Base-by-base conservation (phyloP, 2,888 invertebrate species). In the Prosapia bicincta region DNA sequence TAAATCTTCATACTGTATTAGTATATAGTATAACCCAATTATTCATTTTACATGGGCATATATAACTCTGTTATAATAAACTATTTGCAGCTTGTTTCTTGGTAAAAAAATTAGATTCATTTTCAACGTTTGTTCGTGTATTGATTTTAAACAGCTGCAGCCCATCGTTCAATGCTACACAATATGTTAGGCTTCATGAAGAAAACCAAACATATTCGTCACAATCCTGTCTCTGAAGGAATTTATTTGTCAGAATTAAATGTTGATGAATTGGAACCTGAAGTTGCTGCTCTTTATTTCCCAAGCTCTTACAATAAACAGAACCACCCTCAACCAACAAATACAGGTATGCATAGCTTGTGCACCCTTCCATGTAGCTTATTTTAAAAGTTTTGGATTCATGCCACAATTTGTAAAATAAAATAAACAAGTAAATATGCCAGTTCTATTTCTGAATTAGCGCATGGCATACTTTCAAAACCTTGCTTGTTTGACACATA, bases 101-200 rank as follows among this genome's bases (percentile, higher is more conserved):
- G 23, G 66, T n/a, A 54, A 20, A 54, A 54, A 20, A 54, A 54
- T 6, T 54, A 54, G 20, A 10, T 54, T 75, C 15, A 24, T 69
- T 73, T 24, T 54, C 24, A 30, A 30, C 24, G 26, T n/a, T 67
- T 28, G 66, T 30, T 3, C 70, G 15, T 32, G 25, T 32, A 5
- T 26, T 69, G 25, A 15, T 38, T 66, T 32, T 26, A 23, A 28
- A 70, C 25, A 70, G 32, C 25, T 78, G 85, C 86, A 80, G 88
- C 86, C 78, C 87, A 88, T 80, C 85, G 87, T 79, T 96, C 96
- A 65, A 94, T 96, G 89, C 88, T 97, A 79, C 93, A 94, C 83
- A 94, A 93, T 82, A 94, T 98, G 93, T 94, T 97, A 85, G 93
- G 94, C 80, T 97, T 97, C 85, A 97, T 97, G 93, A 91, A 93